phyloP scores from a whole-genome alignment of 2,888 invertebrate species.

The Machimus rusticus region DNA sequence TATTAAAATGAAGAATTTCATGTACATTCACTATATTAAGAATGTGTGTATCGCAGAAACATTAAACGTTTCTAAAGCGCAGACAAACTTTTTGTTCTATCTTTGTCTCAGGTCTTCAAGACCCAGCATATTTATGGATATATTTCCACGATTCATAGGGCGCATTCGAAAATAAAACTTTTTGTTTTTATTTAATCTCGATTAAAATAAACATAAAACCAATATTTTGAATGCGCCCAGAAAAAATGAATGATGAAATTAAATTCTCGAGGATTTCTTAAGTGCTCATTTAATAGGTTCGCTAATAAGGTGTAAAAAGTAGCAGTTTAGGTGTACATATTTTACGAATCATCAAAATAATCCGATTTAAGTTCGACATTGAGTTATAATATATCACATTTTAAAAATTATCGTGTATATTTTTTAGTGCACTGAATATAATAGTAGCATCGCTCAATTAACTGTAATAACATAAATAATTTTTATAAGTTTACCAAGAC shows the following conservation, averaged over 20 bases:
- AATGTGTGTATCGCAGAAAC: not conserved
- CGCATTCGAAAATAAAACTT: not conserved
- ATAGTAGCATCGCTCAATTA: not conserved
- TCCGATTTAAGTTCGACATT: not conserved
- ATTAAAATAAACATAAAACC: not conserved
- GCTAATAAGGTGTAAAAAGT: not conserved
- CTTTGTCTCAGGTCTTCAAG: not conserved
- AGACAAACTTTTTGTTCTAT: not conserved
- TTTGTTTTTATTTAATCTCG: not conserved
- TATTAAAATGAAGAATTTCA: not conserved
- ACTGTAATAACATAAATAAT: not conserved
- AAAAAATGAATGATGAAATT: not conserved
- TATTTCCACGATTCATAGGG: not conserved
- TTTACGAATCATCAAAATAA: not conserved
- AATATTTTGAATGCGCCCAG: not conserved
- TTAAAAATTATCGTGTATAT: not conserved
- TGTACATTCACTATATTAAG: not conserved
- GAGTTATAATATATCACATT: not conserved
- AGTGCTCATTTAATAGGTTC: not conserved
- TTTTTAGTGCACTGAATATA: not conserved
- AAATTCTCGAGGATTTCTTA: not conserved
- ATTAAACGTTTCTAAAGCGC: not conserved
- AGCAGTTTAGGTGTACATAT: not conserved
- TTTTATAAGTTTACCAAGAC: constrained; percentile 6
- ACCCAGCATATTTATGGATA: not conserved